These are phyloP conservation scores for Dunckerocampus dactyliophorus DNA, from an alignment of 2,113 vertebrate species.

Conservation along the genomic window DNA sequence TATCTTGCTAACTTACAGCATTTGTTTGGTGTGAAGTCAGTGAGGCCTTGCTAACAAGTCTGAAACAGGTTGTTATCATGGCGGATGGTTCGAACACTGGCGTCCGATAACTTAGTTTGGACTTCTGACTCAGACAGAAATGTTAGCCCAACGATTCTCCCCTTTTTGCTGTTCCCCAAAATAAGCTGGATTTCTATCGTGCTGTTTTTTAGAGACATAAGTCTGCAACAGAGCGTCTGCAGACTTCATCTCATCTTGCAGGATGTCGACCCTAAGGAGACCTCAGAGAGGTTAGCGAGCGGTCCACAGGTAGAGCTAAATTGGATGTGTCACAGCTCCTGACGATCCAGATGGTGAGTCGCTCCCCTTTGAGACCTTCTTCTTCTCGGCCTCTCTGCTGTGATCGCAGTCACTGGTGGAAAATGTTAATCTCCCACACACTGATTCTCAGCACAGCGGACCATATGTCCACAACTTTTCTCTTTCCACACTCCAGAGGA, in stretches of 20 bases:
- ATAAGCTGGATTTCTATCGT: no score
- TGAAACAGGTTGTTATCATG: no score
- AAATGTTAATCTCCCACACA: constrained; percentile 62
- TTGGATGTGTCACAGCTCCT: constrained; percentile 57
- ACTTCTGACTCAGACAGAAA: constrained; percentile 1
- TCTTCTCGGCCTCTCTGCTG: constrained; percentile 13
- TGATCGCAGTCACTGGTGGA: constrained; percentile 19
- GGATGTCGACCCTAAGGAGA: constrained; percentile 5
- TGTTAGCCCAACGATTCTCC: no score
- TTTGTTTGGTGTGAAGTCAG: no score
- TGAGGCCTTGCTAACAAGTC: no score
- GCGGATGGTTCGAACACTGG: no score
- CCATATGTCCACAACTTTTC: constrained; percentile 55
- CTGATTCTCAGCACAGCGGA: constrained; percentile 34
- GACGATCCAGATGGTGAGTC: constrained; percentile 59
- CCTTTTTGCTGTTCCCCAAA: neutral
- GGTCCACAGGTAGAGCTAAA: constrained; percentile 50
- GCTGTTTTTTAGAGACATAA: neutral
- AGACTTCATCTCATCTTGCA: neutral
- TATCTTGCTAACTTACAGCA: no score
- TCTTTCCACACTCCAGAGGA: neutral
- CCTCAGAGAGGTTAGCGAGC: constrained; percentile 22
- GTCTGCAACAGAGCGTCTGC: neutral
- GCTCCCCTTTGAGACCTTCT: constrained; percentile 50
- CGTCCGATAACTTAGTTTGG: neutral